Percentiles rank a stretch among this genome's conserved stretches.
These are phyloP conservation scores for Alosa alosa DNA, from an alignment of 2,113 vertebrate genomes.

Conservation along the genomic window DNA sequence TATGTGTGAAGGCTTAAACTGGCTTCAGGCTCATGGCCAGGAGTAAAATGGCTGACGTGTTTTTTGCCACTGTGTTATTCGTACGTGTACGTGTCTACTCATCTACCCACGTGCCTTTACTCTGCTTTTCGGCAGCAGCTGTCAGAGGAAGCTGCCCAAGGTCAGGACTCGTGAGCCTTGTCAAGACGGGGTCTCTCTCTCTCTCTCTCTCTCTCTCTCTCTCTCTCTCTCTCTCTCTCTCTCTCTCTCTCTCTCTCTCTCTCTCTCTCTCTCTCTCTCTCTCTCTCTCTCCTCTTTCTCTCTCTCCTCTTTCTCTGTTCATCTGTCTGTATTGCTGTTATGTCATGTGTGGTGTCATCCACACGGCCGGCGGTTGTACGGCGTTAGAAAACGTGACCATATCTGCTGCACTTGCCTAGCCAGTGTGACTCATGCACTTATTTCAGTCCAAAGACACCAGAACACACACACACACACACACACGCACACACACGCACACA, in stretches of 20 bases:
- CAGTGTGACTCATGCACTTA: neutral
- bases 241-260: slow-evolving; percentile 56
- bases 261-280: too few relatives aligned
- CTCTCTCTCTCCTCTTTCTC: too few relatives aligned
- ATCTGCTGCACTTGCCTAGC: neutral
- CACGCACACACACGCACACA: neutral
- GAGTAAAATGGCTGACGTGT: too few relatives aligned
- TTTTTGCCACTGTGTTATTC: too few relatives aligned
- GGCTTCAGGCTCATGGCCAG: too few relatives aligned
- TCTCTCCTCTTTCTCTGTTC: slow-evolving; percentile 53
- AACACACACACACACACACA: neutral
- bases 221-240: too few relatives aligned
- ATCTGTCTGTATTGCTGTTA: neutral
- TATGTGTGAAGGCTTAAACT: neutral
- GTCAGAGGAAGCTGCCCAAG: neutral
- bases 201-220: slow-evolving; percentile 52
- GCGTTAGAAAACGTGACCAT: neutral
- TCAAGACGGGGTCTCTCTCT: slow-evolving; percentile 33
- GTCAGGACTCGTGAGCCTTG: neutral
- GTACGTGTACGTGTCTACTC: neutral
- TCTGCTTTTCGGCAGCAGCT: neutral
- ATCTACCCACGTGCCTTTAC: neutral
- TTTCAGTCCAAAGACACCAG: neutral
- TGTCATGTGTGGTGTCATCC: neutral
- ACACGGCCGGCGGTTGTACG: neutral